Base-by-base conservation (phyloP, 2,113 vertebrate genomes). In the Oophaga pumilio region DNA sequence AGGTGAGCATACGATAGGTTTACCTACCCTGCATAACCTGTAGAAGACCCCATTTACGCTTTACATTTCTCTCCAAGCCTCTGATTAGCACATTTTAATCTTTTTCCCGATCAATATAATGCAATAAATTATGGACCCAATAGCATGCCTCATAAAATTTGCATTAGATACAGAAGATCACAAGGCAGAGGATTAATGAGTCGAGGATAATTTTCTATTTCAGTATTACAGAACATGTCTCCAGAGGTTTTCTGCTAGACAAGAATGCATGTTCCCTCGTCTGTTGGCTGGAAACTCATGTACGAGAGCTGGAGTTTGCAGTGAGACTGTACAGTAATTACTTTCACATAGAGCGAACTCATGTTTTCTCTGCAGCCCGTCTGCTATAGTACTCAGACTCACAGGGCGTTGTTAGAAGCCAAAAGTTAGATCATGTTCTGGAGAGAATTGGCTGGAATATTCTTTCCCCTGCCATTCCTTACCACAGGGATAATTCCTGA, bases 401-500 rank as follows among this genome's bases (percentile, higher is more conserved):
- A 43, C 13, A 20, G 22, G 11, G n/a, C 12, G 52, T 57, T 79
- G 43, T 79, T 26, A 20, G 8, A 28, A 14, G 77, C 79, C 78
- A 82, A 82, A 28, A 82, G 14, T 64, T 82, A 73, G 33, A 43
- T 60, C 64, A 76, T 87, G 69, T 76, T 66, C 68, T 87, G 22
- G 24, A 74, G 56, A 60, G 68, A 82, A 5, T 82, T 76, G 69
- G 57, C 79, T 82, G 79, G 43, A 78, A 82, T 60, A 43, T 74
- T 87, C 52, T 28, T 64, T 64, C 0, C 57, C 52, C 49, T 87
- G 69, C 69, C 68, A 82, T 62, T 10, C 14, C 14, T 69, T 78
- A 68, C 73, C 59, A 64, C 85, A 50, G 22, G 76, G 68, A 68
- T 80, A 86, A 71, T 86, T 80, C 64, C 85, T 56, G 62, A 86